These are phyloP conservation scores for Drosophila basisetae DNA, from an alignment of 2,888 invertebrate genomes.

Conservation along the genomic window DNA sequence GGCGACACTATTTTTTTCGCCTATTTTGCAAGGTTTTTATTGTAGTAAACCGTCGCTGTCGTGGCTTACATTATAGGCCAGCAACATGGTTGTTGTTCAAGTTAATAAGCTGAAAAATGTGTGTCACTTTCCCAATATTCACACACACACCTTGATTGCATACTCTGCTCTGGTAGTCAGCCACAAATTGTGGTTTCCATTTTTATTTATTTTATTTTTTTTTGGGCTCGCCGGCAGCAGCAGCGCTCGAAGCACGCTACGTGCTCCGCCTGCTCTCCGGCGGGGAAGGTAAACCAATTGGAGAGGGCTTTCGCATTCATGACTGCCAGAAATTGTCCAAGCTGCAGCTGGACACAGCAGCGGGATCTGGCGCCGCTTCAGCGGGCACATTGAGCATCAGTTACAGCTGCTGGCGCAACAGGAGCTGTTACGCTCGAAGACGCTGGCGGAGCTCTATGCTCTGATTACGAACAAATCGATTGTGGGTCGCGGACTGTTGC, in stretches of 20 bases:
- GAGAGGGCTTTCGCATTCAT: slow-evolving; percentile 87
- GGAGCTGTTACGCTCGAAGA: slow-evolving; percentile 86
- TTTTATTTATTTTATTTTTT: not conserved
- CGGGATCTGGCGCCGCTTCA: slow-evolving; percentile 1
- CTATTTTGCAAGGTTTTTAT: slow-evolving; percentile 34
- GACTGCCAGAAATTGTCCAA: slow-evolving; percentile 88
- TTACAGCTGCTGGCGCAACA: slow-evolving; percentile 88
- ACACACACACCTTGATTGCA: slow-evolving; percentile 5
- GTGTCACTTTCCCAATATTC: slow-evolving; percentile 71
- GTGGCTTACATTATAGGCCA: slow-evolving; percentile 24
- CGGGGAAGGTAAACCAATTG: slow-evolving; percentile 88
- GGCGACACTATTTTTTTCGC: slow-evolving; percentile 39
- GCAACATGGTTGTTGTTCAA: slow-evolving; percentile 65
- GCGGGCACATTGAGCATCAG: slow-evolving; percentile 79
- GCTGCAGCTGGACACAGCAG: slow-evolving; percentile 86
- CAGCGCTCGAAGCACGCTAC: slow-evolving; percentile 86
- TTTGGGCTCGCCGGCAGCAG: slow-evolving; percentile 8
- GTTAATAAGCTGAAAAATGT: slow-evolving; percentile 82
- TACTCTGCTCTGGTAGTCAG: slow-evolving; percentile 47
- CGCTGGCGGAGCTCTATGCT: slow-evolving; percentile 85
- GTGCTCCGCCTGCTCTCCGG: slow-evolving; percentile 90
- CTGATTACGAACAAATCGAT: slow-evolving; percentile 85
- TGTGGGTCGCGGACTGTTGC: slow-evolving; percentile 75
- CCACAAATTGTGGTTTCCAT: slow-evolving; percentile 46
- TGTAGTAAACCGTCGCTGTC: slow-evolving; percentile 25